Percentiles rank a stretch among this genome's conserved stretches.
Evolutionary conservation across 2,888 invertebrate species (phyloP).

Genomic region (Eulithis prunata): DNA sequence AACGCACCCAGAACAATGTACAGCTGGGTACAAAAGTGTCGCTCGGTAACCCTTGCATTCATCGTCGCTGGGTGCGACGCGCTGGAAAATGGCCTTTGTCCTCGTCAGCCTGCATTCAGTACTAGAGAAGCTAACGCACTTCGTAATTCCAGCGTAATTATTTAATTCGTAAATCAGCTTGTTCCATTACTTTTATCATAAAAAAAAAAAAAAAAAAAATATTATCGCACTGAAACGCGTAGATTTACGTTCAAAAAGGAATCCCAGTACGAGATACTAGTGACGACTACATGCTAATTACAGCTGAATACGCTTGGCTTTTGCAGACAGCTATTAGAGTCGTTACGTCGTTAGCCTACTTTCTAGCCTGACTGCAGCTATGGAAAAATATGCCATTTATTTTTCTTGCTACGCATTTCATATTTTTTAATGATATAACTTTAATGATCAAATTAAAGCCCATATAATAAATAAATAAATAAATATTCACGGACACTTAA

Average conservation of each 20-base stretch:
- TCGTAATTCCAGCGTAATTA: no score
- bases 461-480: no score
- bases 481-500: no score
- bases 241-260: no score
- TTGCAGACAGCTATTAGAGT: conserved; percentile 14
- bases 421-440: no score
- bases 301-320: conserved; percentile 8
- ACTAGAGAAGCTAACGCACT: no score
- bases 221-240: no score
- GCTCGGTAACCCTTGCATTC: conserved; percentile 10
- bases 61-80: conserved; percentile 12
- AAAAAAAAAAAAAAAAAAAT: no score
- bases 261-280: background rate
- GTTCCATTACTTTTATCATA: no score
- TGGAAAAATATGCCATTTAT: conserved; percentile 5
- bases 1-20: conserved; percentile 18
- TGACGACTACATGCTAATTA: conserved; percentile 12
- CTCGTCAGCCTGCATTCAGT: background rate
- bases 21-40: conserved; percentile 6
- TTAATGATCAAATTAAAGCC: no score
- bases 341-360: conserved; percentile 23
- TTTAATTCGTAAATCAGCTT: no score
- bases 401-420: background rate
- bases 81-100: conserved; percentile 14
- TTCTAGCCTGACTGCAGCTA: conserved; percentile 1